phyloP scores from a whole-genome alignment of 2,797 vertebrate species.

The Trichosurus vulpecula region DNA sequence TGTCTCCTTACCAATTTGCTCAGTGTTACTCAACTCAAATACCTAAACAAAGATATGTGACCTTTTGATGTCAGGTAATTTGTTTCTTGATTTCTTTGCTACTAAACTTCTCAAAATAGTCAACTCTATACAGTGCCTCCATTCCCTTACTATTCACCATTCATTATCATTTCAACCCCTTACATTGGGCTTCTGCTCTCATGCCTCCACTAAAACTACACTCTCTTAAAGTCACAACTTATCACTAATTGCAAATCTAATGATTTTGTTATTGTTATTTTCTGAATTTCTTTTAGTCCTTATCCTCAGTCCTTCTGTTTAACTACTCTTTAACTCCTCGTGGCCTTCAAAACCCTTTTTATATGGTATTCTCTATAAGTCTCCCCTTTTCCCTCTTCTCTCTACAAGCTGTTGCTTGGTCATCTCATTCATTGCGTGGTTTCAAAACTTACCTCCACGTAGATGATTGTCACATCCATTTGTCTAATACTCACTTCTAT shows the following conservation, averaged over 20 bases:
- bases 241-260: background rate
- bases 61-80: too few relatives aligned
- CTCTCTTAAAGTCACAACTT: background rate
- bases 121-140: too few relatives aligned
- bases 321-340: background rate
- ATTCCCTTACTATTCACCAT: too few relatives aligned
- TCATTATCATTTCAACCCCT: too few relatives aligned
- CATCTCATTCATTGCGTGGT: background rate
- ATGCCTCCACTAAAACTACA: background rate
- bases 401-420: background rate
- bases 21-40: too few relatives aligned
- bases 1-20: too few relatives aligned
- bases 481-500: background rate
- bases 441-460: background rate
- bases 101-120: too few relatives aligned
- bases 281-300: background rate
- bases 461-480: background rate
- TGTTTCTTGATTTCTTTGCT: too few relatives aligned
- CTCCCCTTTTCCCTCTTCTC: background rate
- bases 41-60: too few relatives aligned
- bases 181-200: background rate
- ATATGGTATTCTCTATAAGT: background rate
- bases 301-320: too few relatives aligned
- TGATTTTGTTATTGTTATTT: background rate
- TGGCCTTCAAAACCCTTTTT: background rate